These are phyloP conservation scores for Scolopax rusticola DNA, from an alignment of 2,797 vertebrate genomes.

Conservation along the genomic window DNA sequence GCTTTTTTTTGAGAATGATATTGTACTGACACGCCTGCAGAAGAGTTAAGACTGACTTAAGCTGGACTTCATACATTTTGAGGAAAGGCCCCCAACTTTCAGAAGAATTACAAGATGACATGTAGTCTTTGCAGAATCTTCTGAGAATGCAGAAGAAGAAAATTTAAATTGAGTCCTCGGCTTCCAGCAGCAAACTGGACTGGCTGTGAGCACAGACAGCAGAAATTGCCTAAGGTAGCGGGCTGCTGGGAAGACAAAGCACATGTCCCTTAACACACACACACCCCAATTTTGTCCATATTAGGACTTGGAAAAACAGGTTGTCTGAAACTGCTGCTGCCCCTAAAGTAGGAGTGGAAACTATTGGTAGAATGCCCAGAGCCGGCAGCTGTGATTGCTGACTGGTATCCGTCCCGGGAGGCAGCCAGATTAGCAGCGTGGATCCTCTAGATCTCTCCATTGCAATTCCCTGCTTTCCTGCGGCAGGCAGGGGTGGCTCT, in stretches of 20 bases:
- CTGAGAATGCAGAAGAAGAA: neutral
- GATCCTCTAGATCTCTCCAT: constrained; percentile 7
- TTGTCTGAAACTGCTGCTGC: constrained; percentile 39
- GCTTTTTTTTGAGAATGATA: neutral
- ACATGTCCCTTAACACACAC: neutral
- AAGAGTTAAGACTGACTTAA: neutral
- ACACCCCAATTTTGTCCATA: constrained; percentile 8
- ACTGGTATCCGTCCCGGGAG: constrained; percentile 46
- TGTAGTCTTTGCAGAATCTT: neutral
- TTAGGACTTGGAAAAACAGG: constrained; percentile 43
- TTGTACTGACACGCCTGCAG: neutral
- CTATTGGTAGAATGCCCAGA: constrained; percentile 64
- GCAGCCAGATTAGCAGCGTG: constrained; percentile 31
- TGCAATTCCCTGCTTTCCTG: neutral
- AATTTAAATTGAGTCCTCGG: neutral
- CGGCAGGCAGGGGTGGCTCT: neutral
- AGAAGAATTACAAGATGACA: neutral
- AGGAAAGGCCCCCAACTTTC: neutral
- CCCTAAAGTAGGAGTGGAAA: constrained; percentile 52
- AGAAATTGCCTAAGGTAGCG: neutral
- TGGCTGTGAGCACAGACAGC: neutral
- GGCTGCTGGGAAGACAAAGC: neutral
- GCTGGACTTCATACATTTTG: neutral
- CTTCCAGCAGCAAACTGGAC: neutral
- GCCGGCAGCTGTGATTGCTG: constrained; percentile 52